Percentiles rank a stretch among this genome's conserved stretches.
phyloP scores from a whole-genome alignment of 2,888 invertebrate genomes.

The Odontothrips loti region DNA sequence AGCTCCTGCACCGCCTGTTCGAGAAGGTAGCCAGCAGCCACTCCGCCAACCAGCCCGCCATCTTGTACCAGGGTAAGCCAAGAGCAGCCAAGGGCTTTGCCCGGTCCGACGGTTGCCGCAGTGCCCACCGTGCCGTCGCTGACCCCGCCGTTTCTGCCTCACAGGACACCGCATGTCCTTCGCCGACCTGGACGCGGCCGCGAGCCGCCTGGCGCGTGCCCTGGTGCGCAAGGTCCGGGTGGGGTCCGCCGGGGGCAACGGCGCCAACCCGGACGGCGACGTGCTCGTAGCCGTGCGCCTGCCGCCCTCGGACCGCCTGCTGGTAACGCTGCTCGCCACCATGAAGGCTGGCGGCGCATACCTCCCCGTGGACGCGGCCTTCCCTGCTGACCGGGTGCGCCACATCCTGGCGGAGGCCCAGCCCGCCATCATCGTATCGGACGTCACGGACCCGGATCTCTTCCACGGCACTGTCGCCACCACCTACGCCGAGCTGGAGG shows the following conservation, averaged over 20 bases:
- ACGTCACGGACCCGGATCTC: conserved; percentile 43
- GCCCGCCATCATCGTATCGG: conserved; percentile 65
- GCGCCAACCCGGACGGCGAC: conserved; percentile 62
- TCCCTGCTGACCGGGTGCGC: conserved; percentile 66
- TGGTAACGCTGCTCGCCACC: conserved; percentile 64
- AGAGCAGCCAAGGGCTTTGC: conserved; percentile 18
- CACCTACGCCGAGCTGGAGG: conserved; percentile 52
- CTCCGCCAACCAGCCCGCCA: conserved; percentile 54
- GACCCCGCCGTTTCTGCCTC: background rate
- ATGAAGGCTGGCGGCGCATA: conserved; percentile 83
- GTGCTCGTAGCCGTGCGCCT: conserved; percentile 73
- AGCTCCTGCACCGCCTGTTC: conserved; percentile 56
- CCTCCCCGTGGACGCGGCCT: conserved; percentile 70
- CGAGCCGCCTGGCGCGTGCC: conserved; percentile 57
- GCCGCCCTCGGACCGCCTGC: conserved; percentile 66
- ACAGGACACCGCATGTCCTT: conserved; percentile 47
- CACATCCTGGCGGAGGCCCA: conserved; percentile 72
- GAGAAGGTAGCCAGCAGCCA: conserved; percentile 54
- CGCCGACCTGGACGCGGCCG: conserved; percentile 53
- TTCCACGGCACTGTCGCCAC: conserved; percentile 42
- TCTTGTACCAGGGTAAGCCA: conserved; percentile 52
- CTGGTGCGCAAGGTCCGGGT: conserved; percentile 49
- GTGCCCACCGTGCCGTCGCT: too few relatives aligned
- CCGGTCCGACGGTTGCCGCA: too few relatives aligned
- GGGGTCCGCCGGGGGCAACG: conserved; percentile 34